These are phyloP conservation scores for Anguilla marmorata DNA, from an alignment of 2,797 vertebrate genomes.

Conservation along the genomic window DNA sequence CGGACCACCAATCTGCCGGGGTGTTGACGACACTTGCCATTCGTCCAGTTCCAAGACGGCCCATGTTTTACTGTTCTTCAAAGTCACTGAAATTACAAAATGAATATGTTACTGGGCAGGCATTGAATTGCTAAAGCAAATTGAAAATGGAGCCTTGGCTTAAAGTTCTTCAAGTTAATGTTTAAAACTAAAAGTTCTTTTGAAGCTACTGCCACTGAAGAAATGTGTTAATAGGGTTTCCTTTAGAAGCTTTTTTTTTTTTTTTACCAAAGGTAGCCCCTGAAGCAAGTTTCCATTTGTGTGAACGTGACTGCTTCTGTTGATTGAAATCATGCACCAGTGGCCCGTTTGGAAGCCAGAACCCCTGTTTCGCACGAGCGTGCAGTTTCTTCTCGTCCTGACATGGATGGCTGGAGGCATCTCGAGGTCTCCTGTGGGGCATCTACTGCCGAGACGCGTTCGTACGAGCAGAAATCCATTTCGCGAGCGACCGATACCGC, in stretches of 20 bases:
- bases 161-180: neutral
- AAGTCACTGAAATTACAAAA: neutral
- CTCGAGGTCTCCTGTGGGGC: neutral
- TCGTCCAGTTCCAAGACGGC: neutral
- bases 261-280: neutral
- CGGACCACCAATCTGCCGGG: neutral
- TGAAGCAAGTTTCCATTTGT: constrained; percentile 3
- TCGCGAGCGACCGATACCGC: neutral
- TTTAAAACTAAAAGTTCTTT: neutral
- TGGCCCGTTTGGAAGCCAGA: neutral
- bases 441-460: neutral
- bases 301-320: neutral
- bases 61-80: neutral
- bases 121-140: neutral
- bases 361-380: neutral
- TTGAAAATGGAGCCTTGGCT: neutral
- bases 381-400: neutral
- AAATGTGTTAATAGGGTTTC: neutral
- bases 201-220: neutral
- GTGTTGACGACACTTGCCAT: neutral
- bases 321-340: neutral
- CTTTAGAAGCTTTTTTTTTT: neutral
- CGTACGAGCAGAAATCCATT: neutral
- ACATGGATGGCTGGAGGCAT: constrained; percentile 15
- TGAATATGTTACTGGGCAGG: neutral